A percentile compares a stretch with the other conserved stretches of the same genome.
Evolutionary conservation across 1,140 invertebrate genomes (phyloP).

Genomic region (Philopotamus ludificatus): DNA sequence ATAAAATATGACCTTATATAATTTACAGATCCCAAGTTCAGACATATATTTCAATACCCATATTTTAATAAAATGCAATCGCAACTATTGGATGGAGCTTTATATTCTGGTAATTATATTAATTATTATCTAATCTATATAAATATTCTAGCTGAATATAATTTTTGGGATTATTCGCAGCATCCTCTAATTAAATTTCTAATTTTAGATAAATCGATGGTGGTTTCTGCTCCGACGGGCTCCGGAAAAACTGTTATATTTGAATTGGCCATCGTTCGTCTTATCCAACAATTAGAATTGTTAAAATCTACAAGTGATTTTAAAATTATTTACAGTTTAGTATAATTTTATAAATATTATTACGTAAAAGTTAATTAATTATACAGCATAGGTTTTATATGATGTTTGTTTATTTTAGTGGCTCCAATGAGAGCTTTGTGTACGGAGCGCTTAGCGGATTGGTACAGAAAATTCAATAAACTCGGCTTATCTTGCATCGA

Average conservation of each 20-base stretch:
- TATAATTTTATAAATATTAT: constrained; percentile 16
- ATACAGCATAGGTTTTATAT: not conserved
- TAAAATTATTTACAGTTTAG: constrained; percentile 69
- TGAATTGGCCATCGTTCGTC: constrained; percentile 73
- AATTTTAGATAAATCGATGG: constrained; percentile 66
- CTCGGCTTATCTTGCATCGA: constrained; percentile 66
- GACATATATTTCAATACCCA: constrained; percentile 62
- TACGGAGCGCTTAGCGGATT: constrained; percentile 68
- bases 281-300: constrained; percentile 58
- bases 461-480: constrained; percentile 67
- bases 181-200: constrained; percentile 24
- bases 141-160: too few species aligned
- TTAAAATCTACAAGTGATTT: constrained; percentile 48
- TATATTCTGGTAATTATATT: constrained; percentile 60
- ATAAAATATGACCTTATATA: constrained; percentile 27
- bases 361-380: not conserved
- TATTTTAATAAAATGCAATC: constrained; percentile 75
- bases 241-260: constrained; percentile 82
- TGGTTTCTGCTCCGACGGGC: constrained; percentile 76
- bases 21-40: constrained; percentile 54
- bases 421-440: constrained; percentile 80
- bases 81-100: constrained; percentile 64
- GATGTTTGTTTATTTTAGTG: constrained; percentile 57
- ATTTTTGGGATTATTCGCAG: constrained; percentile 2
- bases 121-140: too few species aligned